phyloP scores from a whole-genome alignment of 2,113 vertebrate species.

The Alouatta palliata region DNA sequence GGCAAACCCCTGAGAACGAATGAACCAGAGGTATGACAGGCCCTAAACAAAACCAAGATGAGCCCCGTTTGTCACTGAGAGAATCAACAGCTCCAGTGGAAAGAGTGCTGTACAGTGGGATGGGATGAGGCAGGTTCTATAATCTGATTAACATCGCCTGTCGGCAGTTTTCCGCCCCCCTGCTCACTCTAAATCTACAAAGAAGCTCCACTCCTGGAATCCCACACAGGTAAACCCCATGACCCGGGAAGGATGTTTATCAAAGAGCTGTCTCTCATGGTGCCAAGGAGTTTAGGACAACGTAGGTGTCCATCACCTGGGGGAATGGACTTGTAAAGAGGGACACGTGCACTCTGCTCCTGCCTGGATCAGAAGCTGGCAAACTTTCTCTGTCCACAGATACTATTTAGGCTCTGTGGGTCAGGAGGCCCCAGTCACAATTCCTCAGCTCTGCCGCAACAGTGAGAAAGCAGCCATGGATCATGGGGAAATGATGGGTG shows the following conservation, averaged over 20 bases:
- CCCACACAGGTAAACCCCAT: not conserved
- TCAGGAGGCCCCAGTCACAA: not conserved
- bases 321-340: rapidly evolving
- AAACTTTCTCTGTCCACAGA: not conserved
- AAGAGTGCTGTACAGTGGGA: not conserved
- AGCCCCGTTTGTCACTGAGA: not conserved
- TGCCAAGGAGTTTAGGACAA: not conserved
- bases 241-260: rapidly evolving
- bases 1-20: not conserved
- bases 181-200: not conserved
- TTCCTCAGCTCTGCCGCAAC: rapidly evolving
- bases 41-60: not conserved
- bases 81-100: not conserved
- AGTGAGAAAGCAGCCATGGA: not conserved
- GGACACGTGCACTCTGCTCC: rapidly evolving
- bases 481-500: rapidly evolving
- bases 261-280: too few species aligned
- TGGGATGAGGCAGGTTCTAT: not conserved
- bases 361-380: not conserved
- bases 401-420: rapidly evolving
- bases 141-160: not conserved
- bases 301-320: rapidly evolving
- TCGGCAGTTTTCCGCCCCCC: not conserved
- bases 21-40: rapidly evolving
- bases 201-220: not conserved